Base-by-base conservation (phyloP, 2,113 vertebrate genomes). In the Myodes glareolus region DNA sequence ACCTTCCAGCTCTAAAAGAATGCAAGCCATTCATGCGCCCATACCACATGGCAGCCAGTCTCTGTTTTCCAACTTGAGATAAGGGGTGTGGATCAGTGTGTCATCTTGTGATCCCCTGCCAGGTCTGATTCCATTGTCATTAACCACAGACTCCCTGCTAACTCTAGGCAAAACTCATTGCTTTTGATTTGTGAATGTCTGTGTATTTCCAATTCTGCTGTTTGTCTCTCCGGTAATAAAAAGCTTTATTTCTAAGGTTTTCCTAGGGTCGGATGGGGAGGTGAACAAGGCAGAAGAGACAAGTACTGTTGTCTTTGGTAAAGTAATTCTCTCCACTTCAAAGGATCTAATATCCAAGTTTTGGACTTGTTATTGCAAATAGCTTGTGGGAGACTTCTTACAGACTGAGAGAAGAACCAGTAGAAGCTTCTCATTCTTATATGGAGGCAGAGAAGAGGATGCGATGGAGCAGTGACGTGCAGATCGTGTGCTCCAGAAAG, bases 291-390 rank as follows among this genome's bases (percentile, higher is more conserved):
- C 12, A 36, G 8, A 4, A 33, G 16, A 76, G 39, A 39, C 19
- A 45, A 42, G 2, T 4, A 17, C 8, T 78, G 47, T 42, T 5
- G 52, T 92, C 21, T 52, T 86, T 77, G 92, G 55, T 65, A 94
- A 87, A 86, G 70, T 88, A 72, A 52, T 73, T 73, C 33, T 97
- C 86, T 91, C 78, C n/a, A 55, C 11, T 33, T 85, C 42, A 17
- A 33, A 89, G 52, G 36, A 86, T 31, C 14, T 68, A 17, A 82
- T 89, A 86, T 97, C 45, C 92, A 73, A 63, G 39, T 93, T 93
- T 47, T 10, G 76, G 31, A 47, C 47, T 94, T 76, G 45, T 13
- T 76, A 36, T 11, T 75, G 58, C 84, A 91, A 94, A 76, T 13
- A 73, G 52, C 27, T 80, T 55, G 55, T 77, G 39, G 86, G 87